These are phyloP conservation scores for Dermolepida albohirtum DNA, from an alignment of 2,888 invertebrate genomes.

Conservation along the genomic window DNA sequence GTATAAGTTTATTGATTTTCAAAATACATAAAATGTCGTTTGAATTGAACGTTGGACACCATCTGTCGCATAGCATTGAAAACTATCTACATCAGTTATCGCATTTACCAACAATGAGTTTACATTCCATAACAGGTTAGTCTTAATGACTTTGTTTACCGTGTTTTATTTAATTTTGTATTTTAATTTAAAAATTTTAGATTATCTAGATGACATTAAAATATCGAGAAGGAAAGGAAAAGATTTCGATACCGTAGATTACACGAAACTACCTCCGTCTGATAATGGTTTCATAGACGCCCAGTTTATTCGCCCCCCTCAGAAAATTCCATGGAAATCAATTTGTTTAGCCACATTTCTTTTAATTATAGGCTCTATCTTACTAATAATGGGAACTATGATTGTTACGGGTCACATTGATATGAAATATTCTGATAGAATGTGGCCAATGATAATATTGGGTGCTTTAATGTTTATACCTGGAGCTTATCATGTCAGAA, in stretches of 20 bases:
- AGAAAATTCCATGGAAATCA: conserved; percentile 87
- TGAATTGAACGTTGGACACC: conserved; percentile 47
- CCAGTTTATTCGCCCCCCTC: conserved; percentile 75
- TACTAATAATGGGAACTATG: conserved; percentile 71
- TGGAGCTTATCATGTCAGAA: conserved; percentile 89
- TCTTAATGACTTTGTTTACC: conserved; percentile 43
- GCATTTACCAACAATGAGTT: conserved; percentile 56
- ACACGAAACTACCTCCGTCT: conserved; percentile 68
- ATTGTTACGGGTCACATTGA: conserved; percentile 85
- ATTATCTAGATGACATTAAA: conserved; percentile 66
- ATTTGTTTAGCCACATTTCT: conserved; percentile 81
- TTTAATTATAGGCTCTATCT: conserved; percentile 79
- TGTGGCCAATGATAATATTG: conserved; percentile 90
- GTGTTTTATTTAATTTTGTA: conserved; percentile 7
- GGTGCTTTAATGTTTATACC: conserved; percentile 92
- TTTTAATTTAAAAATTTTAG: conserved; percentile 55
- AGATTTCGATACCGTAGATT: conserved; percentile 73
- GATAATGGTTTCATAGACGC: conserved; percentile 78
- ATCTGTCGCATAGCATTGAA: conserved; percentile 49
- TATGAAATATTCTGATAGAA: conserved; percentile 85
- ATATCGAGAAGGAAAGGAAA: conserved; percentile 74
- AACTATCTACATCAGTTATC: conserved; percentile 51
- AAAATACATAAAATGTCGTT: conserved; percentile 42
- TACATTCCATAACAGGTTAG: conserved; percentile 60
- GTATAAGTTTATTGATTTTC: conserved; percentile 39